Percentiles rank a stretch among this genome's conserved stretches.
These are phyloP conservation scores for Syrista parreyssii DNA, from an alignment of 2,888 invertebrate genomes.

Conservation along the genomic window DNA sequence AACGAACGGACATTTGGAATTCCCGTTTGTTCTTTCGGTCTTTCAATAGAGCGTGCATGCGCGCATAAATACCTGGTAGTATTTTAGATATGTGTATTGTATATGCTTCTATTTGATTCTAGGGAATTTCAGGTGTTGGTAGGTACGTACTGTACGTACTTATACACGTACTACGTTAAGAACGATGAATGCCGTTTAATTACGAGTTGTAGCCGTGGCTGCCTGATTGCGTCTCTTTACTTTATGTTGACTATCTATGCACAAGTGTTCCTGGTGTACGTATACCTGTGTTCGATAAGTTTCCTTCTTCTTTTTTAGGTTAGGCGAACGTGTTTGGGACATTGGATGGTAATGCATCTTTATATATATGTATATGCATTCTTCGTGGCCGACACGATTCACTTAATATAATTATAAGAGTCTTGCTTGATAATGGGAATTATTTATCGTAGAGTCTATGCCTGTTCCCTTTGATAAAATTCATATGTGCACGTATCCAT, in stretches of 20 bases:
- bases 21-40: constrained; percentile 1
- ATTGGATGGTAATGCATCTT: not conserved
- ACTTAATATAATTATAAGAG: not conserved
- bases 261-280: not conserved
- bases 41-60: not conserved
- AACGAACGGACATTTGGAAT: not conserved
- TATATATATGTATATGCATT: not conserved
- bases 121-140: not conserved
- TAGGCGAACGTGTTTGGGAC: not conserved
- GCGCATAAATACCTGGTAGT: not conserved
- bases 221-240: constrained; percentile 3
- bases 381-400: not conserved
- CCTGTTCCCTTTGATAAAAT: not conserved
- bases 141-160: not conserved
- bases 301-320: not conserved
- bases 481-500: not conserved
- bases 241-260: not conserved
- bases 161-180: not conserved
- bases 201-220: not conserved
- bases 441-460: not conserved
- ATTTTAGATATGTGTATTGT: not conserved
- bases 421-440: not conserved
- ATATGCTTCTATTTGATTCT: not conserved
- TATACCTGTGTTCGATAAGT: not conserved
- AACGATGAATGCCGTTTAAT: constrained; percentile 5